Evolutionary conservation across 2,113 vertebrate genomes (phyloP).

Genomic region (Heterotis niloticus): DNA sequence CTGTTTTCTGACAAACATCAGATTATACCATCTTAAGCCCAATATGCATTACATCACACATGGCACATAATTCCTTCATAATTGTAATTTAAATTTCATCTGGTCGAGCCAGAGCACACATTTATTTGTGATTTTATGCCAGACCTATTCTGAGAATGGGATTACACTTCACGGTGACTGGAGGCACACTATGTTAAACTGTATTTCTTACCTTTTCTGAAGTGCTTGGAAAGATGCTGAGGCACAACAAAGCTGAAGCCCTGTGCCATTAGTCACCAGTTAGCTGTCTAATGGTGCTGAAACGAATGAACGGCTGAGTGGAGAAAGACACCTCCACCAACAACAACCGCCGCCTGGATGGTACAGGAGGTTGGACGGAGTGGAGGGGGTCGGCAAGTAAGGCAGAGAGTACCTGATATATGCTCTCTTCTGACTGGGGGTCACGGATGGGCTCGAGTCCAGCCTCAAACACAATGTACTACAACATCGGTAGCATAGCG

Average conservation of each 20-base stretch:
- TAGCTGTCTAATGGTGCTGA: not conserved
- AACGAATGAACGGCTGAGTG: not conserved
- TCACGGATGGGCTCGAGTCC: slow-evolving; percentile 96
- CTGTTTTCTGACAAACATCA: not conserved
- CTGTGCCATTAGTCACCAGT: not conserved
- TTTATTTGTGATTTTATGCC: not conserved
- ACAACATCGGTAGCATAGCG: slow-evolving; percentile 70
- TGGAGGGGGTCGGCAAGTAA: slow-evolving; percentile 26
- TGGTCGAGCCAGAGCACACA: not conserved
- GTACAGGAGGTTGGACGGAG: not conserved
- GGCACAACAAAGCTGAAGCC: not conserved
- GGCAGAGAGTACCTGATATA: slow-evolving; percentile 92
- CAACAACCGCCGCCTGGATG: not conserved
- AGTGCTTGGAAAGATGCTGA: not conserved
- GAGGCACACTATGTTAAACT: not conserved
- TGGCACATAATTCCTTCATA: not conserved
- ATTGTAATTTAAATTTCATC: not conserved
- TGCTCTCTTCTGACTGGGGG: slow-evolving; percentile 95
- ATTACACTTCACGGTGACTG: not conserved
- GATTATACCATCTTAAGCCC: not conserved
- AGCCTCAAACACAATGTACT: slow-evolving; percentile 99
- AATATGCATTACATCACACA: not conserved
- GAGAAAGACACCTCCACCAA: not conserved
- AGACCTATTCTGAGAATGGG: not conserved
- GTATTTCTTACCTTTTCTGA: not conserved